Evolutionary conservation across 2,797 vertebrate species (phyloP), one percentile per base, ranked within the genome.

Genomic region (Anguilla obscura): DNA sequence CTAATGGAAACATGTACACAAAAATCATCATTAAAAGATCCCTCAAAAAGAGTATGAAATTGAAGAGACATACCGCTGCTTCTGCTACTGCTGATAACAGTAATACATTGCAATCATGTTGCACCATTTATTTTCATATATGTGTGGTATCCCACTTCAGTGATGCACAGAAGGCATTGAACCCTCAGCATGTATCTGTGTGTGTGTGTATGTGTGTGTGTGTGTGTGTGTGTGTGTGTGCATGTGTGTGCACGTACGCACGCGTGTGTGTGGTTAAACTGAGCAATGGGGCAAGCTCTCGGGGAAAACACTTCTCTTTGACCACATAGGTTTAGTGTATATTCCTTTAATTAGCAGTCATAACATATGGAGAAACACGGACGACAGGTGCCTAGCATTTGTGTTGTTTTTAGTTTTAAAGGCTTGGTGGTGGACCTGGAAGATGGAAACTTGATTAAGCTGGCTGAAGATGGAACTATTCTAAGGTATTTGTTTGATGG

Each of bases 381-480:
- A 54, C 16, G 3, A 58, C 56, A 33, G 27, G n/a, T 80, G 16
- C 24, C 9, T 86, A 56, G 74, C 76, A 30, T 45, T 80, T 79
- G 88, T 69, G 56, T 30, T 94, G 82, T 94, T 66, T 92, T 87
- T 89, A 99, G 98, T 94, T 98, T 97, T 92, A 99, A 99, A 94
- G 98, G 98, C 36, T 94, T 99, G 54, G 97, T 98, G 33, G 94
- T 99, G 90, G 98, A 99, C 90, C 94, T 99, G 56, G 98, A 99
- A 93, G 97, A 98, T n/a, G 98, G 98, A 85, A 98, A 98, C 92
- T 96, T 99, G 66, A 93, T 99, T 91, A 99, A 99, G 92, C 93
- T 99, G 90, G 96, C 97, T 60, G 96, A 97, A 92, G 96, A 99
- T 92, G 98, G 98, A 92, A 98, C 97, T 0, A 97, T 99, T 86